Percentiles rank a stretch among this genome's conserved stretches.
These are phyloP conservation scores for Apogon talboti DNA, from an alignment of 2,797 vertebrate species.

Conservation along the genomic window DNA sequence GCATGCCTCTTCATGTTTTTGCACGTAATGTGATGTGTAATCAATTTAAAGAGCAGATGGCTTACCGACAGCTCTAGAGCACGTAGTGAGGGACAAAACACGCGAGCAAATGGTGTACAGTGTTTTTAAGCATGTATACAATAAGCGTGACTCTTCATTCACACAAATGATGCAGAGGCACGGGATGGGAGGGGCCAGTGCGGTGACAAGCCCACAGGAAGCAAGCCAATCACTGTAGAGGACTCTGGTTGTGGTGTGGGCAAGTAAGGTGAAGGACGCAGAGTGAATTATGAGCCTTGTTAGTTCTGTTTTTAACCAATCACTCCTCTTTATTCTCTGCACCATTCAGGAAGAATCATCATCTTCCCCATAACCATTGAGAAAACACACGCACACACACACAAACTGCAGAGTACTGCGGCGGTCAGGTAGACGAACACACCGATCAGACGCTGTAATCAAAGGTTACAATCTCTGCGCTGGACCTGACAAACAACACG, in stretches of 20 bases:
- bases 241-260: slow-evolving; percentile 1
- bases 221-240: slow-evolving; percentile 70
- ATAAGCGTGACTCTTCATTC: slow-evolving; percentile 56
- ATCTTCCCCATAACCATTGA: slow-evolving; percentile 6
- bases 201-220: slow-evolving; percentile 59
- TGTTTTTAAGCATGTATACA: not conserved
- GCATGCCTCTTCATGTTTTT: not conserved
- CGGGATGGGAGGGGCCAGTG: slow-evolving; percentile 55
- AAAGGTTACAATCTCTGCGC: slow-evolving; percentile 22
- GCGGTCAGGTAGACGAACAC: slow-evolving; percentile 19
- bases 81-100: not conserved
- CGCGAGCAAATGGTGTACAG: not conserved
- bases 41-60: slow-evolving; percentile 1
- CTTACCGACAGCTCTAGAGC: slow-evolving; percentile 24
- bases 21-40: slow-evolving; percentile 1
- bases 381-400: not conserved
- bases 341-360: slow-evolving; percentile 17
- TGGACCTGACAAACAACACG: slow-evolving; percentile 9
- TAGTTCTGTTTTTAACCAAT: slow-evolving; percentile 1
- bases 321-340: not conserved
- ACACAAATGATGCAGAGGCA: slow-evolving; percentile 68
- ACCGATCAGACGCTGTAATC: slow-evolving; percentile 15
- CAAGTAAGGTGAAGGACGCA: slow-evolving; percentile 65
- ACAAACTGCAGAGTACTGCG: slow-evolving; percentile 20
- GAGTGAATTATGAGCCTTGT: slow-evolving; percentile 29